These are phyloP conservation scores for Lissonota sp. DNA, from an alignment of 2,888 invertebrate genomes.

Conservation along the genomic window DNA sequence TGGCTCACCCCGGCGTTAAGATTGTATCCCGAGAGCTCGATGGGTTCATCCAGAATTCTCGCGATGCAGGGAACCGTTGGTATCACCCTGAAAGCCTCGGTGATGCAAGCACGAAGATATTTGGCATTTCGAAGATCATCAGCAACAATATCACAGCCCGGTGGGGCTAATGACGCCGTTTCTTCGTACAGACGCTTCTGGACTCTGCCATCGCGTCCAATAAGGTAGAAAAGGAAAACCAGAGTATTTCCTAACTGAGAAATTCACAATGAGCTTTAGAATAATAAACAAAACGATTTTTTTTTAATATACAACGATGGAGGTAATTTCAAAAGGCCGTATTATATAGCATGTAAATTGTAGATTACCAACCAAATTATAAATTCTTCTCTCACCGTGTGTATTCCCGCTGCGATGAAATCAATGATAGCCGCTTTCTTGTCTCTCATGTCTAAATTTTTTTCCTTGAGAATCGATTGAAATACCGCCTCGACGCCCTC, in stretches of 20 bases:
- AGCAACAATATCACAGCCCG: constrained; percentile 85
- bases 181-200: constrained; percentile 89
- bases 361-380: too few species aligned
- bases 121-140: constrained; percentile 88
- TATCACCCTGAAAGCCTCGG: constrained; percentile 89
- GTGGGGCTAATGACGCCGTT: constrained; percentile 85
- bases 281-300: constrained; percentile 12
- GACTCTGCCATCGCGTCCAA: constrained; percentile 88
- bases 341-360: too few species aligned
- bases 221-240: constrained; percentile 90
- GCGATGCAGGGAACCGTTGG: constrained; percentile 93
- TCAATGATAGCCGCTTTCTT: constrained; percentile 94
- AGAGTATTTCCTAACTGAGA: constrained; percentile 92
- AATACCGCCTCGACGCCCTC: constrained; percentile 90
- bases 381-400: constrained; percentile 87
- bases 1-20: constrained; percentile 89
- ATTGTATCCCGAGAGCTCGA: constrained; percentile 89
- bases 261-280: constrained; percentile 32
- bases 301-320: background rate
- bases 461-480: constrained; percentile 89
- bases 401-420: constrained; percentile 94
- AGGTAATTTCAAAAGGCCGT: too few species aligned
- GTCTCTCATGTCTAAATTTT: constrained; percentile 90
- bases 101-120: constrained; percentile 92
- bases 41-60: constrained; percentile 89